These are phyloP conservation scores for Cheracebus regulus DNA, from an alignment of 2,797 vertebrate genomes.

Conservation along the genomic window DNA sequence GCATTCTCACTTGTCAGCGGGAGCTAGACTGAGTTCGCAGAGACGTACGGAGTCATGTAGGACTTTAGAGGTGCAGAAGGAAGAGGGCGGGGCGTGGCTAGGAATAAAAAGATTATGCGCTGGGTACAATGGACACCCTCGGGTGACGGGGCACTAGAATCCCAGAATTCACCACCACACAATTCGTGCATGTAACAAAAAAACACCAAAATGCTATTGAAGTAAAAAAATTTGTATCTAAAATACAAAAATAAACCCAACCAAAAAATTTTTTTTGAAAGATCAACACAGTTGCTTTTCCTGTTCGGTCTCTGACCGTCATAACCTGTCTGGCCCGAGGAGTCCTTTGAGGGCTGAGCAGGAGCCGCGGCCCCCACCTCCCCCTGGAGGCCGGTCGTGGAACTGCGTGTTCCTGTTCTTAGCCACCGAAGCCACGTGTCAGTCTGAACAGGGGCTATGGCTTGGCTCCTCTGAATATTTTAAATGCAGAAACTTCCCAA, in stretches of 20 bases:
- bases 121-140: background rate
- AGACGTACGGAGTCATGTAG: accelerated
- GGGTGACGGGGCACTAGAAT: background rate
- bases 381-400: background rate
- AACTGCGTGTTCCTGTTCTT: background rate
- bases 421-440: background rate
- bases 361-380: background rate
- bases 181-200: background rate
- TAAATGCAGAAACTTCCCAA: background rate
- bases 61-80: no score
- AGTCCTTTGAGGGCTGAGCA: background rate
- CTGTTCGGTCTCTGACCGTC: background rate
- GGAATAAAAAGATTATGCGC: background rate
- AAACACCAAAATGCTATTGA: background rate
- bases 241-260: background rate
- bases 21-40: no score
- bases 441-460: background rate
- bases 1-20: background rate
- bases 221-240: background rate
- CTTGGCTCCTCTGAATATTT: background rate
- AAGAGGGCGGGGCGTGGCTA: background rate
- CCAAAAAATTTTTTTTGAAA: background rate
- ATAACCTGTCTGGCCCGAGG: no score
- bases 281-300: background rate
- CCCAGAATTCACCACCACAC: background rate